Evolutionary conservation across 2,797 vertebrate species (phyloP).

Genomic region (Nothura maculosa): DNA sequence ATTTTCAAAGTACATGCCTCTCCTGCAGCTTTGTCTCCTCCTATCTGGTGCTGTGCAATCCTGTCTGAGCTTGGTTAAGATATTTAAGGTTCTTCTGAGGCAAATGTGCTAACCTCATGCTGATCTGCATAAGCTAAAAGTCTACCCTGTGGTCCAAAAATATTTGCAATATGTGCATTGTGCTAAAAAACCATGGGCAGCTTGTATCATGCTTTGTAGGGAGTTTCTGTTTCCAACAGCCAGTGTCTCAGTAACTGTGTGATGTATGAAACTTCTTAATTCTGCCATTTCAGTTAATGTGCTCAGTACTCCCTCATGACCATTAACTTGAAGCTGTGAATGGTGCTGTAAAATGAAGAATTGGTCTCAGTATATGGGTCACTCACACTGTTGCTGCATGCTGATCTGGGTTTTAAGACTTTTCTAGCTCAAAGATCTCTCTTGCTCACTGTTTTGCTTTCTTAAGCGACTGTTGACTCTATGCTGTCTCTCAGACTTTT

Average conservation of each 20-base stretch:
- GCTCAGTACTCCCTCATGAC: not conserved
- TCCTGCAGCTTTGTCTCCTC: not conserved
- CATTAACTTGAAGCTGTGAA: not conserved
- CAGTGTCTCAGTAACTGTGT: not conserved
- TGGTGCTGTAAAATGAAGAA: not conserved
- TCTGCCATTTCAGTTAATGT: not conserved
- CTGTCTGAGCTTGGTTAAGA: fast-evolving
- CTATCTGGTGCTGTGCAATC: not conserved
- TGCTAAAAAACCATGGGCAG: not conserved
- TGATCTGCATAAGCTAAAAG: not conserved
- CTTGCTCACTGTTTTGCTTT: not conserved
- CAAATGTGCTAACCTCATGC: not conserved
- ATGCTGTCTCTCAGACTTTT: not conserved
- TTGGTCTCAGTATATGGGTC: not conserved
- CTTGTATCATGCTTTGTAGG: not conserved
- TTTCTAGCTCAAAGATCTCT: not conserved
- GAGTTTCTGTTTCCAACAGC: not conserved
- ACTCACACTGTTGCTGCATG: not conserved
- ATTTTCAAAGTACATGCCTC: not conserved
- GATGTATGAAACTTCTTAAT: not conserved
- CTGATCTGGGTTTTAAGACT: not conserved
- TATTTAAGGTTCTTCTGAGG: not conserved
- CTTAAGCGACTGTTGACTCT: not conserved
- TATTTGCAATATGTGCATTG: not conserved
- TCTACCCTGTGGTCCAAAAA: not conserved